Base-by-base conservation (phyloP, 2,888 invertebrate genomes). In the Rotaria macrura region DNA sequence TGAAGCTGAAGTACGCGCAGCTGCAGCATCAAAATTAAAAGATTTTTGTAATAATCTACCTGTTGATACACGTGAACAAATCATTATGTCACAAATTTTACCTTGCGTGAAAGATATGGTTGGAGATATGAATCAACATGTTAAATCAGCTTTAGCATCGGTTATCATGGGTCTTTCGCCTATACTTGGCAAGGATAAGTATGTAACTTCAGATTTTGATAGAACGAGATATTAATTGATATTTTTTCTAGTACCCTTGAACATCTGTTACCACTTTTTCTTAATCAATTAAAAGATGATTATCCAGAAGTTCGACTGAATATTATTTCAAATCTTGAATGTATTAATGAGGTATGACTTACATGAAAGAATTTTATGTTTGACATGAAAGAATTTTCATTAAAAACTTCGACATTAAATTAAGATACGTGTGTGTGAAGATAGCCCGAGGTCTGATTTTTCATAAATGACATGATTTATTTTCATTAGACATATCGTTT, bases 161-260 rank as follows among this genome's bases (percentile, higher is more conserved):
- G 98, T 99, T 87, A 97, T 99, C 88, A 99, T 99, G 99, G 99
- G 99, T 0, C 92, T 99, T 34, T 97, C 97, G 90, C 98, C 99
- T 47, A 96, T 99, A 89, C 93, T 99, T 72, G 98, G 99, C 86
- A 94, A 97, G 88, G 95, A 96, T 55, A 90, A 91, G 74, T 79
- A 79, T 43, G 74, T 47, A 47, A 83, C 52, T 34, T 14, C 7
- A 1, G 12, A 34, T 49, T 47, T 14, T 14, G 14, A 47, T 9
- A 47, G 47, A 12, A 47, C n/a, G n/a, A n/a, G n/a, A n/a, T n/a
- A n/a, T n/a, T n/a, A n/a, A n/a, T n/a, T n/a, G n/a, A n/a, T n/a
- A n/a, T n/a, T n/a, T n/a, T 79, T 23, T 43, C 1, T 20, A 79
- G 74, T 92, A 97, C 97, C 79, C 95, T 98, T 87, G 97, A 97